Base-by-base conservation (phyloP, 2,888 invertebrate genomes). In the Trissoscelio sp. region DNA sequence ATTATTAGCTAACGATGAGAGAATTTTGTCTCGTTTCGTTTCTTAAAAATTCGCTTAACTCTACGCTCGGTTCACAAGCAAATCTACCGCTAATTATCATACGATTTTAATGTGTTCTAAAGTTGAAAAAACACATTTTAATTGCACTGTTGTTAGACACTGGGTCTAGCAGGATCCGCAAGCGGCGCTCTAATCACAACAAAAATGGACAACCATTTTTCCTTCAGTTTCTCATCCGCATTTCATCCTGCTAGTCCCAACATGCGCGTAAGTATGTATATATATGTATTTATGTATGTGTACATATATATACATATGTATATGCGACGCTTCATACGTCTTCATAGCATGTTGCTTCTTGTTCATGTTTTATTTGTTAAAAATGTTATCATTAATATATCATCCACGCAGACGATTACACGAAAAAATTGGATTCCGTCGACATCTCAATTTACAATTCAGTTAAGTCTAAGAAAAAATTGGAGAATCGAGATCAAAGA, bases 31-130 rank as follows among this genome's bases (percentile, higher is more conserved):
- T 53, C 60, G 28, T 6, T 57, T 73, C 60, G 5, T 73, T 6
- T 24, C 34, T 55, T 73, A 31, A 64, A 51, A 62, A 44, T 74
- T 22, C 20, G 24, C 75, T 75, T 67, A 66, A 48, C 16, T 51
- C 66, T 60, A 67, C 14, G 7, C 2, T 69, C 24, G 60, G 67
- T 77, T n/a, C 69, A 28, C 53, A 74, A 67, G 75, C 66, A 69
- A 75, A 12, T 62, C 77, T 77, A 77, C n/a, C 57, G 18, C 62
- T 77, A 66, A 53, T 70, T 64, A 55, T 20, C 77, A 60, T 62
- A 78, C 39, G 78, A 64, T 78, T 78, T 78, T 78, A 78, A 70
- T 64, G 78, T 78, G 78, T 78, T 78, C 78, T 78, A 70, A 78
- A 70, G 46, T 70, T 70, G 39, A 70, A 64, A 44, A 69, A 62